Percentiles rank a stretch among this genome's conserved stretches.
Conservation (phyloP, 2,797 vertebrate genomes). For the Morus bassanus region DNA sequence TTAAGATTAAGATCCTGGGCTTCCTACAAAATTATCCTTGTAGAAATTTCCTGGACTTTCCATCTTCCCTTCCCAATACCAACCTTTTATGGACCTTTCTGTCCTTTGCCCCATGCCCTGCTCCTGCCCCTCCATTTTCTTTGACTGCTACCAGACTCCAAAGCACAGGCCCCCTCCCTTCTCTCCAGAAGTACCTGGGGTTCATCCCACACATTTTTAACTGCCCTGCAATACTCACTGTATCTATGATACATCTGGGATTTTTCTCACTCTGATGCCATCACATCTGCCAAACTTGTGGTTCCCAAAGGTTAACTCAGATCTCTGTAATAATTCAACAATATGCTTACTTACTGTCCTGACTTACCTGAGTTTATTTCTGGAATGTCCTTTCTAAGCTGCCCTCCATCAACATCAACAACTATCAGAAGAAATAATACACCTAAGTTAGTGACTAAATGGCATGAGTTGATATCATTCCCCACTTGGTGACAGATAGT, state of each 20-base stretch:
- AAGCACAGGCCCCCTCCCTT: not conserved
- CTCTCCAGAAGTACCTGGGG: not conserved
- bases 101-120: too few relatives aligned
- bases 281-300: not conserved
- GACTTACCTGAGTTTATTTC: constrained; percentile 82
- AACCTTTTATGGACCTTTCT: not conserved
- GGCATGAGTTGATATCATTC: not conserved
- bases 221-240: not conserved
- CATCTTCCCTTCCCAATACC: not conserved
- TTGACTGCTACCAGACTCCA: not conserved
- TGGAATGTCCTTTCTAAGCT: constrained; percentile 79
- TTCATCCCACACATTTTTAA: not conserved
- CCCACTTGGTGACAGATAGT: not conserved
- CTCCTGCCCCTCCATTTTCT: not conserved
- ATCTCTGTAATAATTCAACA: not conserved
- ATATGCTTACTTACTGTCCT: not conserved
- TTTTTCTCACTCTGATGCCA: not conserved
- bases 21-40: not conserved
- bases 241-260: too few relatives aligned
- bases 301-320: not conserved
- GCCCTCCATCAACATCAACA: constrained; percentile 67
- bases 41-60: not conserved
- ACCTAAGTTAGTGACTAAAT: not conserved
- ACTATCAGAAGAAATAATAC: constrained; percentile 41
- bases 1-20: not conserved